Base-by-base conservation (phyloP, 2,888 invertebrate species). In the Boloria selene region DNA sequence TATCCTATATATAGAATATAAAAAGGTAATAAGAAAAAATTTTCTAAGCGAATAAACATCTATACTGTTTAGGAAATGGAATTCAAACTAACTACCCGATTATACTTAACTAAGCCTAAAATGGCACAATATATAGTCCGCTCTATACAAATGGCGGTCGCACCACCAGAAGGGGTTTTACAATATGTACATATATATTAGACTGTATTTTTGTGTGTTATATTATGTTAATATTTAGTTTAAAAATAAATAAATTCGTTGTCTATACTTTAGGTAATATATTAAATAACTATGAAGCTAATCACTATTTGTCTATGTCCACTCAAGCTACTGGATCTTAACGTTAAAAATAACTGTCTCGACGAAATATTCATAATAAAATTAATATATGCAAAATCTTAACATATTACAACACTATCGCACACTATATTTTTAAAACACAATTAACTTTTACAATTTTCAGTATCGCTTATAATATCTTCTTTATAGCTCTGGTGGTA, bases 41-140 rank as follows among this genome's bases (percentile, higher is more conserved):
- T 70, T 67, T 65, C 72, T 73, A 73, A 71, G 70, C 72, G 70
- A 70, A 71, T 26, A 70, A 70, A 73, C 64, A 72, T 68, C 72
- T 75, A 75, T 71, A 67, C 65, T 74, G 72, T 73, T 69, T 70
- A 73, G 55, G 72, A 73, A 71, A 75, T 77, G 84, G 75, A 87
- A 82, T 88, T 86, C 75, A 77, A 80, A 79, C 86, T 87, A 88
- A 79, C 84, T 88, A 87, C 72, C 68, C 76, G 73, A 79, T 83
- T 73, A 88, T 81, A 83, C 79, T 86, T 84, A 83, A 78, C 87
- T 87, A 87, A 84, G 80, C 79, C 81, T 87, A 86, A 77, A 83
- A 87, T 90, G 89, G 89, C 89, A 88, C 88, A 78, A 22, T 79
- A 72, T 73, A 76, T 75, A 70, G 73, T 83, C 80, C 83, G 82